Conservation (phyloP, 2,888 invertebrate species). For the Cephus pygmeus region DNA sequence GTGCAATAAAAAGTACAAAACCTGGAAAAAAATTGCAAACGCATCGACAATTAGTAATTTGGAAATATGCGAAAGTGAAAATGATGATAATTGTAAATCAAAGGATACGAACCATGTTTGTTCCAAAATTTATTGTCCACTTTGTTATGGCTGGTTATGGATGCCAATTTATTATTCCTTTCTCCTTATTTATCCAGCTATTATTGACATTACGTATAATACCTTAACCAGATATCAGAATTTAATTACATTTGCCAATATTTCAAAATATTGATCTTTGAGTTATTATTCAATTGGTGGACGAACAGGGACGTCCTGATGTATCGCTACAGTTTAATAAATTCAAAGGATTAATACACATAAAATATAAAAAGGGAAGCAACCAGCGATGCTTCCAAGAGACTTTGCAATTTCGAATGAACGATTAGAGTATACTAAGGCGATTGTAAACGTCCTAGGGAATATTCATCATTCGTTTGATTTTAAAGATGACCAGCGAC, state of each 20-base stretch:
- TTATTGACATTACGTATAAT: background rate
- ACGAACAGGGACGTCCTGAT: background rate
- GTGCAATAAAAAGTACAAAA: background rate
- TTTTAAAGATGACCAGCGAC: background rate
- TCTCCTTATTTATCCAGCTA: background rate
- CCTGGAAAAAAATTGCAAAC: constrained; percentile 14
- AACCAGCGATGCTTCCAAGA: background rate
- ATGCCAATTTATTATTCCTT: constrained; percentile 20
- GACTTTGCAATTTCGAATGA: background rate
- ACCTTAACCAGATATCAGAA: background rate
- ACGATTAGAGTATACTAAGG: background rate
- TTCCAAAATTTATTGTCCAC: constrained; percentile 24
- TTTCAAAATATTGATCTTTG: background rate
- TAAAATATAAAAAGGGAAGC: background rate
- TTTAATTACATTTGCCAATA: background rate
- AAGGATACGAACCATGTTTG: constrained; percentile 20
- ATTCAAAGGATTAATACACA: background rate
- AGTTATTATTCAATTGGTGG: background rate
- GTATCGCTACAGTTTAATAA: background rate
- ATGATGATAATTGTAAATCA: background rate
- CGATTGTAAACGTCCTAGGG: background rate
- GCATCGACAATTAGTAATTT: background rate
- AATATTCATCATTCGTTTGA: background rate
- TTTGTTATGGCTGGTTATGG: constrained; percentile 31
- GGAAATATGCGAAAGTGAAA: background rate